phyloP scores from a whole-genome alignment of 1,140 invertebrate species.

The Drosophila pruinosa region DNA sequence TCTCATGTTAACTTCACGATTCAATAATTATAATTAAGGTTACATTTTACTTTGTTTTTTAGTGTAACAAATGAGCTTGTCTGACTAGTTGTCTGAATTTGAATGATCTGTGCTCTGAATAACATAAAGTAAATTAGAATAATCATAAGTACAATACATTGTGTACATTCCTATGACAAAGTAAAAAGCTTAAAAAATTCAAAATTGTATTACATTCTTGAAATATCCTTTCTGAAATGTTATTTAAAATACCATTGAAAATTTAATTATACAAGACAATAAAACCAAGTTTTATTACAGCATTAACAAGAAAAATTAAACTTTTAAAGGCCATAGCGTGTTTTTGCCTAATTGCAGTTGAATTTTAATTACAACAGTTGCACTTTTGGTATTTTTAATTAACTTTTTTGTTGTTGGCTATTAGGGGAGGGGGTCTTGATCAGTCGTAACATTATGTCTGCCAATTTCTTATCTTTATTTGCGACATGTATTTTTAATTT shows the following conservation, averaged over 20 bases:
- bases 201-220: background rate
- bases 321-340: background rate
- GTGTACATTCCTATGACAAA: too few relatives aligned
- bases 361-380: conserved; percentile 51
- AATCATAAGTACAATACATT: too few relatives aligned
- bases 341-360: conserved; percentile 50
- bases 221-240: background rate
- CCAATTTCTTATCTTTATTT: conserved; percentile 62
- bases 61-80: too few relatives aligned
- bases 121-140: too few relatives aligned
- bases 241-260: conserved; percentile 1
- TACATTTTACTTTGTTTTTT: too few relatives aligned
- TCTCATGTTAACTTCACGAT: too few relatives aligned
- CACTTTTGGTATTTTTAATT: conserved; percentile 55
- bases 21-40: too few relatives aligned
- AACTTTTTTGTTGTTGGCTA: conserved; percentile 36
- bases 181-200: too few relatives aligned
- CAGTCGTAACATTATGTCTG: conserved; percentile 12
- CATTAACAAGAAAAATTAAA: conserved; percentile 10
- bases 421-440: background rate
- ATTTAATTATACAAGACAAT: conserved; percentile 8
- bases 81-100: too few relatives aligned
- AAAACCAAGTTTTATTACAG: background rate
- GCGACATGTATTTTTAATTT: conserved; percentile 63
- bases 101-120: too few relatives aligned